A percentile compares a stretch with the other conserved stretches of the same genome.
Conservation (phyloP, 1,140 invertebrate species). For the Paraescarpia echinospica region DNA sequence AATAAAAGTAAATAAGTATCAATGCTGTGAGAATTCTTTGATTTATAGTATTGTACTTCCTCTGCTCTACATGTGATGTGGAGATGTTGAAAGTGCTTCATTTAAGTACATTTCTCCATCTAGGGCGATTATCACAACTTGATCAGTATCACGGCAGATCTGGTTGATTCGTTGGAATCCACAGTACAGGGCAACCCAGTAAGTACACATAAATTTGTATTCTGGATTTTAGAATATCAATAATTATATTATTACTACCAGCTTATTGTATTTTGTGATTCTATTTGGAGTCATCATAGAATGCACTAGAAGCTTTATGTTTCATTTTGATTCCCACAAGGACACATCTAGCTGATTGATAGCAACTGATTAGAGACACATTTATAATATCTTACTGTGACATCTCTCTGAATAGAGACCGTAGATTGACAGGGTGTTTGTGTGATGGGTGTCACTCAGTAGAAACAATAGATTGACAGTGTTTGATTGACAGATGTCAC, state of each 20-base stretch:
- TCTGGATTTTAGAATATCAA: neutral
- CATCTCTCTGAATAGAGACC: neutral
- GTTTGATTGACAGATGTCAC: neutral
- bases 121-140: slow-evolving; percentile 62
- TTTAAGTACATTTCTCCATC: neutral
- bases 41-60: neutral
- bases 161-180: slow-evolving; percentile 65
- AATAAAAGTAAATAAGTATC: neutral
- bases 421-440: neutral
- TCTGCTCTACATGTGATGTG: neutral
- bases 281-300: too few relatives aligned
- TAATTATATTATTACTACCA: too few relatives aligned
- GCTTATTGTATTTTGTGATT: too few relatives aligned
- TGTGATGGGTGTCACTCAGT: neutral
- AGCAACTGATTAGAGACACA: too few relatives aligned
- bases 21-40: neutral
- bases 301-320: too few relatives aligned
- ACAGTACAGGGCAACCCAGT: slow-evolving; percentile 65
- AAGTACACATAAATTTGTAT: slow-evolving; percentile 52
- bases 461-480: neutral
- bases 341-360: too few relatives aligned
- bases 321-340: too few relatives aligned
- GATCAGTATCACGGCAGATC: slow-evolving; percentile 64
- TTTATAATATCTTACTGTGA: too few relatives aligned
- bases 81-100: neutral